Percentiles rank a stretch among this genome's conserved stretches.
These are phyloP conservation scores for Hirtodrosophila histrioides DNA, from an alignment of 2,888 invertebrate species.

Conservation along the genomic window DNA sequence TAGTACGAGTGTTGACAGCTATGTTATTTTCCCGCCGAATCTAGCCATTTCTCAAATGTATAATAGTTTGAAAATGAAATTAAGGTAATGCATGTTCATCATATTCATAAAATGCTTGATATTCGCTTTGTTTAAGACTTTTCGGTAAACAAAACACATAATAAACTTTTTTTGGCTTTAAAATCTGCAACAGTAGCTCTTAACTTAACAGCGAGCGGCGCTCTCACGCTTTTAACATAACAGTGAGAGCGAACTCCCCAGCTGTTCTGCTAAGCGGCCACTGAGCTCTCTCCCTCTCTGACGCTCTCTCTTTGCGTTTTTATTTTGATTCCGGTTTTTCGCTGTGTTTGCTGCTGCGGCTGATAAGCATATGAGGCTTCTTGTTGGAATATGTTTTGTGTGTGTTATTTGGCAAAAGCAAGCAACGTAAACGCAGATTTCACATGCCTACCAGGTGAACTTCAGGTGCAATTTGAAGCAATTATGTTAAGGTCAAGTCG, in stretches of 20 bases:
- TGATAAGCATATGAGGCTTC: slow-evolving; percentile 60
- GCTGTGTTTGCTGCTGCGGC: slow-evolving; percentile 55
- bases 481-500: slow-evolving; percentile 57
- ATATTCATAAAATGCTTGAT: too few species aligned
- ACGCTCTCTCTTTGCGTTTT: slow-evolving; percentile 47
- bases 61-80: neutral
- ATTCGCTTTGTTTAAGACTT: fast-evolving
- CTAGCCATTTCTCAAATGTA: neutral
- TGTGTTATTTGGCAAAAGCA: slow-evolving; percentile 22
- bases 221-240: slow-evolving; percentile 22
- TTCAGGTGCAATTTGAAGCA: slow-evolving; percentile 56
- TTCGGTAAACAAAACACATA: neutral
- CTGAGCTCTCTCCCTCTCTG: neutral
- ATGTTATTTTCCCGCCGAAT: slow-evolving; percentile 22
- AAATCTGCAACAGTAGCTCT: neutral
- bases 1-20: slow-evolving; percentile 23
- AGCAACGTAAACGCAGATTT: slow-evolving; percentile 39
- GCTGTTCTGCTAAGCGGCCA: slow-evolving; percentile 30
- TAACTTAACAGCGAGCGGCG: slow-evolving; percentile 20
- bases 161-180: neutral
- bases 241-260: slow-evolving; percentile 23
- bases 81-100: too few species aligned
- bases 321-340: slow-evolving; percentile 76
- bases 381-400: slow-evolving; percentile 33
- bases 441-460: slow-evolving; percentile 56